These are phyloP conservation scores for Anguilla rostrata DNA, from an alignment of 2,113 vertebrate species.

Conservation along the genomic window DNA sequence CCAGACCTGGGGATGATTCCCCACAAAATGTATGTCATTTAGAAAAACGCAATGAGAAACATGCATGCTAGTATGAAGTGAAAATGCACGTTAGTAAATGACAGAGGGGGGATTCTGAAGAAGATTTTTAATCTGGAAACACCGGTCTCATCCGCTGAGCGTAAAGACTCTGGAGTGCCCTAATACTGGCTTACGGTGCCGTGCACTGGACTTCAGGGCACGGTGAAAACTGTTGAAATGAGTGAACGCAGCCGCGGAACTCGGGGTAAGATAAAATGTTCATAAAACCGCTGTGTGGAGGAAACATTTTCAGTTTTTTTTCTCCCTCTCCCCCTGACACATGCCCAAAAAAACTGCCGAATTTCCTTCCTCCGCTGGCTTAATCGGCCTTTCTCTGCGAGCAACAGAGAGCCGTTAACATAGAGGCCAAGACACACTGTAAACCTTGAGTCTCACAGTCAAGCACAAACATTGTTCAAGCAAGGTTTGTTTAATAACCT, in stretches of 20 bases:
- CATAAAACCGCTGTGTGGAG: slow-evolving; percentile 53
- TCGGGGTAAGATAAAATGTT: slow-evolving; percentile 48
- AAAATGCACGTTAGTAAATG: background rate
- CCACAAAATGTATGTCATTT: background rate
- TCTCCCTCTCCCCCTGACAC: slow-evolving; percentile 36
- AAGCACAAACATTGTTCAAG: slow-evolving; percentile 28
- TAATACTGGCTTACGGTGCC: background rate
- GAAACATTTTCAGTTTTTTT: slow-evolving; percentile 51
- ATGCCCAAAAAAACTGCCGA: slow-evolving; percentile 50
- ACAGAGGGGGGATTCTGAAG: background rate
- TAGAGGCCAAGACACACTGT: slow-evolving; percentile 41
- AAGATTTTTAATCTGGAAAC: background rate
- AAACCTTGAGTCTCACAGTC: slow-evolving; percentile 39
- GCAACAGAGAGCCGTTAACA: slow-evolving; percentile 38
- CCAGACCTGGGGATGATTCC: background rate
- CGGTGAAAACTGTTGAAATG: slow-evolving; percentile 37
- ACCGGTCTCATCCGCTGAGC: background rate
- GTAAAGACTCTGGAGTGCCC: background rate
- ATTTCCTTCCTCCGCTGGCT: slow-evolving; percentile 47
- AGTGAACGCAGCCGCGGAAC: slow-evolving; percentile 48
- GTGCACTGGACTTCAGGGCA: slow-evolving; percentile 51
- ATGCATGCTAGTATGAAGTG: too few relatives aligned
- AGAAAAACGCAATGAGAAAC: background rate
- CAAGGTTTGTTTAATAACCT: slow-evolving; percentile 1
- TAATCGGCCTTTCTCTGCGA: slow-evolving; percentile 50